Evolutionary conservation across 2,113 vertebrate genomes (phyloP).

Genomic region (Sylvia atricapilla): DNA sequence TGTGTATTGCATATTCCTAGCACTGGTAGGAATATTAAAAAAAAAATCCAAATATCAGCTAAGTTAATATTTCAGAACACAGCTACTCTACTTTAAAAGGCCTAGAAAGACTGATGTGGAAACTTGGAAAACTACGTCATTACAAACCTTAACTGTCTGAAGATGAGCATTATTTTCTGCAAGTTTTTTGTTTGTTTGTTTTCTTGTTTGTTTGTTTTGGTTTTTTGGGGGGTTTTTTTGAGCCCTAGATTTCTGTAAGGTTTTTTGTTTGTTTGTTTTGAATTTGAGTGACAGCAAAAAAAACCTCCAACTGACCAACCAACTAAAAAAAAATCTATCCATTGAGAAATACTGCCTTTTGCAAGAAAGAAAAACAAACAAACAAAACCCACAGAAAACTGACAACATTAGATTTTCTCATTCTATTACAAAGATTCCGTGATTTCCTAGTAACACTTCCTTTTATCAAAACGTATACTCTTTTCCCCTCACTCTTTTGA

Average conservation of each 20-base stretch:
- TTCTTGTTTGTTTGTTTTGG: not conserved
- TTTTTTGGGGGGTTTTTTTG: no score
- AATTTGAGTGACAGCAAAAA: not conserved
- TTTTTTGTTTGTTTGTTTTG: not conserved
- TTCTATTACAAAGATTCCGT: not conserved
- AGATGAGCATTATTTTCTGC: not conserved
- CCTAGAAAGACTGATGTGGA: not conserved
- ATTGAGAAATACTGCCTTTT: not conserved
- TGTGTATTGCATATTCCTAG: not conserved
- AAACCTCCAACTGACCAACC: fast-evolving
- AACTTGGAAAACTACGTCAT: not conserved
- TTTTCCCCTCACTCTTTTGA: not conserved
- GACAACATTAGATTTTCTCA: not conserved
- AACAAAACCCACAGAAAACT: not conserved
- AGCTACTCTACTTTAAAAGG: not conserved
- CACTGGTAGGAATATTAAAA: not conserved
- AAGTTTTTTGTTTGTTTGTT: not conserved
- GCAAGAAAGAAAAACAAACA: not conserved
- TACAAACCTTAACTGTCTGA: not conserved
- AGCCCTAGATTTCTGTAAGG: not conserved
- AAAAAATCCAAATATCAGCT: not conserved
- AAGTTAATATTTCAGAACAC: not conserved
- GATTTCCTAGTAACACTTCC: not conserved
- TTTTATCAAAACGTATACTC: not conserved
- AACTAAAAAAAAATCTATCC: not conserved